Conservation (phyloP, 2,113 vertebrate genomes). For the Eleginops maclovinus region DNA sequence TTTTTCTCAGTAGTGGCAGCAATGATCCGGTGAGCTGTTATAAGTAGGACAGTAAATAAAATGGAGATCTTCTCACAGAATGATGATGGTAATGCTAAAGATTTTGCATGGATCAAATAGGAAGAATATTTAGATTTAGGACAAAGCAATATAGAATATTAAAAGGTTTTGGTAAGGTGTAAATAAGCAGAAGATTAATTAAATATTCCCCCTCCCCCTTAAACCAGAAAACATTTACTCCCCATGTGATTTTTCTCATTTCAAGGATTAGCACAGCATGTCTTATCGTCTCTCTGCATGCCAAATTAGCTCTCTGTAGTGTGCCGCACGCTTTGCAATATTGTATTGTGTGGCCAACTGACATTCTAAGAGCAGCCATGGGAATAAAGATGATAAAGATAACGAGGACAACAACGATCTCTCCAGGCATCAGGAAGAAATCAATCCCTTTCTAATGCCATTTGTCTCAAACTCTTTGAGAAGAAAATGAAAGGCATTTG, state of each 20-base stretch:
- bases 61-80: conserved; percentile 30
- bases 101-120: not conserved
- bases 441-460: not conserved
- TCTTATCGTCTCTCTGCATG: not conserved
- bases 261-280: conserved; percentile 31
- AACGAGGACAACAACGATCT: not conserved
- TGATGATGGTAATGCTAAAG: not conserved
- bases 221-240: conserved; percentile 4
- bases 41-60: conserved; percentile 72
- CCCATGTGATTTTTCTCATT: conserved; percentile 25
- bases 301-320: conserved; percentile 32
- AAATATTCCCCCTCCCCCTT: not conserved
- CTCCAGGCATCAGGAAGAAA: not conserved
- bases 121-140: conserved; percentile 4
- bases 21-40: conserved; percentile 41
- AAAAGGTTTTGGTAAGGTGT: not conserved
- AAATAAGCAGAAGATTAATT: not conserved
- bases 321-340: conserved; percentile 6
- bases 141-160: not conserved
- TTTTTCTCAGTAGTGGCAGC: conserved; percentile 45
- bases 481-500: not conserved
- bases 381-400: conserved; percentile 15
- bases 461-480: not conserved
- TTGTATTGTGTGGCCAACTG: conserved; percentile 20
- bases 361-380: conserved; percentile 23